These are phyloP conservation scores for Drosophila affinis DNA, from an alignment of 2,888 invertebrate species.

Conservation along the genomic window DNA sequence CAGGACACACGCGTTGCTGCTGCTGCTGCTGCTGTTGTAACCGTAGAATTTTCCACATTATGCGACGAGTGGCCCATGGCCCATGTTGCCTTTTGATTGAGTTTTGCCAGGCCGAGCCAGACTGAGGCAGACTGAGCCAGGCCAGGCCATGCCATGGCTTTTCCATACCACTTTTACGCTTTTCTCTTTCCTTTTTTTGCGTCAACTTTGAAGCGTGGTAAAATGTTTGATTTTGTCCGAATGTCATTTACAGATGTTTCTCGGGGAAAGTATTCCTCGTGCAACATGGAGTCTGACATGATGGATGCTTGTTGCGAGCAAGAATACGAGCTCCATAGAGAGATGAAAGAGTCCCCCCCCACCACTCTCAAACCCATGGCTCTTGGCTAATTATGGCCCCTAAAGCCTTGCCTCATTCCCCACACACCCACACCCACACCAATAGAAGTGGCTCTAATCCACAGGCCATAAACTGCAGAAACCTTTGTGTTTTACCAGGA, in stretches of 20 bases:
- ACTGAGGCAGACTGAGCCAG: too few relatives aligned
- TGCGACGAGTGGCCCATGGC: slow-evolving; percentile 62
- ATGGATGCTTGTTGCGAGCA: slow-evolving; percentile 53
- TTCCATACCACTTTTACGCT: slow-evolving; percentile 35
- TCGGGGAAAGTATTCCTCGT: slow-evolving; percentile 31
- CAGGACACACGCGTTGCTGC: slow-evolving; percentile 73
- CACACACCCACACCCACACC: not conserved
- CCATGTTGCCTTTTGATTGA: slow-evolving; percentile 65
- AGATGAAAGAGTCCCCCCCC: not conserved
- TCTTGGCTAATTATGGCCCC: slow-evolving; percentile 38
- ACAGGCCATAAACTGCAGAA: slow-evolving; percentile 71
- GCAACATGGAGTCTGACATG: slow-evolving; percentile 47
- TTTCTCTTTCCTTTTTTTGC: slow-evolving; percentile 40
- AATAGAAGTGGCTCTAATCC: slow-evolving; percentile 36
- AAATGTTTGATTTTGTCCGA: slow-evolving; percentile 78
- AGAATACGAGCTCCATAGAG: not conserved
- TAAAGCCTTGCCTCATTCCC: slow-evolving; percentile 18
- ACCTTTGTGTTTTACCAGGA: slow-evolving; percentile 44
- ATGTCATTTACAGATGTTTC: slow-evolving; percentile 77
- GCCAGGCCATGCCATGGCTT: slow-evolving; percentile 41
- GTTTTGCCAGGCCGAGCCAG: slow-evolving; percentile 54
- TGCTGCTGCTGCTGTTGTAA: slow-evolving; percentile 21
- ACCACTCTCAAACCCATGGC: slow-evolving; percentile 9
- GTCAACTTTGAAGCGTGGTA: slow-evolving; percentile 76
- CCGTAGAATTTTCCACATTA: slow-evolving; percentile 68